Evolutionary conservation across 2,797 vertebrate species (phyloP), one percentile per base, ranked within the genome.

Genomic region (Neostethus bicornis): DNA sequence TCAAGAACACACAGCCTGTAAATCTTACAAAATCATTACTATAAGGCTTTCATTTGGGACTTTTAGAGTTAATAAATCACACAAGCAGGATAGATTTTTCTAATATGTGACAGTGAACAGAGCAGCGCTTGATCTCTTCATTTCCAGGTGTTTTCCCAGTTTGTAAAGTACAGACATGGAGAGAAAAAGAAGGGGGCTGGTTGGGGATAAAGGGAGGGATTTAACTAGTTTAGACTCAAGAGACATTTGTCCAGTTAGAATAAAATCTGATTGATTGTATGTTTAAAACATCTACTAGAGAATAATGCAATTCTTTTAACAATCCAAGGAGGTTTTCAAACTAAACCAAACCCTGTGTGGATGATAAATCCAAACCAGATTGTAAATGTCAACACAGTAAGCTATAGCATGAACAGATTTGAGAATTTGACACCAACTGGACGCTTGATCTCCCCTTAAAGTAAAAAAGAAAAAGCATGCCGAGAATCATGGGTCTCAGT

Each of bases 131-230:
- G 9, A 54, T 45, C 56, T 42, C 67, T 65, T 60, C 67, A 77
- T 63, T 70, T 78, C 73, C 76, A 83, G 66, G 74, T 83, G 77
- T 80, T 84, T 79, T 79, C 41, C 61, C 61, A 43, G 58, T 61
- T 65, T 51, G 28, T 10, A 23, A 47, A 13, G 57, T 0, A 16
- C 16, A 31, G 8, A 41, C 8, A 46, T n/a, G 31, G 3, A 47
- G 1, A 37, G 6, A 39, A 1, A 35, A 1, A 9, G 3, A 46
- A 17, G 38, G 48, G n/a, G 34, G n/a, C n/a, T n/a, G n/a, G n/a
- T n/a, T n/a, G n/a, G n/a, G n/a, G n/a, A n/a, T n/a, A 50, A 31
- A 13, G 2, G 16, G 45, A 28, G n/a, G 16, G 28, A 12, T 11
- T 25, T 48, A 53, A 56, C 7, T 44, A 4, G 5, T 58, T 48